phyloP scores from a whole-genome alignment of 2,888 invertebrate species.

The Desoria tigrina region DNA sequence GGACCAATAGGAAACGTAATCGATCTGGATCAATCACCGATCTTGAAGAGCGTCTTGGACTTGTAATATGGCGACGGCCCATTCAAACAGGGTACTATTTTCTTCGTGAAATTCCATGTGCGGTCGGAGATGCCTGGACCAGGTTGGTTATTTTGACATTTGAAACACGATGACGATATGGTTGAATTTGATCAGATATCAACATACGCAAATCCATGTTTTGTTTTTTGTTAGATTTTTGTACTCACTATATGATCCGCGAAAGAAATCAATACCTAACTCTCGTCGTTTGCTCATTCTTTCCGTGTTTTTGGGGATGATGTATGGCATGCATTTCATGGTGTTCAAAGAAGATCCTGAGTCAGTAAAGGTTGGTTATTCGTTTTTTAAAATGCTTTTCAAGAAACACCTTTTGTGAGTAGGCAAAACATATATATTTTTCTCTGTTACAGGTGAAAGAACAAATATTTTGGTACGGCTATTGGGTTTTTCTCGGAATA shows the following conservation, averaged over 20 bases:
- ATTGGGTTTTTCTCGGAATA: slow-evolving; percentile 92
- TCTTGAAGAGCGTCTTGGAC: slow-evolving; percentile 63
- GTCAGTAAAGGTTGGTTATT: slow-evolving; percentile 40
- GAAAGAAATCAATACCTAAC: slow-evolving; percentile 53
- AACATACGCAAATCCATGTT: neutral
- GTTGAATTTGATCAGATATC: neutral
- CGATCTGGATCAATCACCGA: slow-evolving; percentile 20
- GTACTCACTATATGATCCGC: slow-evolving; percentile 55
- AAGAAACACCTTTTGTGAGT: neutral
- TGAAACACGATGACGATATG: too few species aligned
- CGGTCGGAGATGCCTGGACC: slow-evolving; percentile 48
- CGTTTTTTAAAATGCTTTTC: neutral
- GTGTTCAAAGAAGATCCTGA: slow-evolving; percentile 49
- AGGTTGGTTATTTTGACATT: slow-evolving; percentile 32
- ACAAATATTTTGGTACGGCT: slow-evolving; percentile 71
- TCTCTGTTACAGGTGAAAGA: slow-evolving; percentile 56
- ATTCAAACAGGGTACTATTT: slow-evolving; percentile 78
- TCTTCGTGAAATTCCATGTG: slow-evolving; percentile 67
- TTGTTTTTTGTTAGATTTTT: slow-evolving; percentile 53
- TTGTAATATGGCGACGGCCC: slow-evolving; percentile 82
- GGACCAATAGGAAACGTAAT: slow-evolving; percentile 20
- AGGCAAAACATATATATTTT: slow-evolving; percentile 39
- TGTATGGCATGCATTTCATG: slow-evolving; percentile 55
- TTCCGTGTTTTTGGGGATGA: slow-evolving; percentile 56
- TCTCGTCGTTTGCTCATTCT: slow-evolving; percentile 53